These are phyloP conservation scores for Scolopax mira DNA, from an alignment of 2,113 vertebrate genomes.

Conservation along the genomic window DNA sequence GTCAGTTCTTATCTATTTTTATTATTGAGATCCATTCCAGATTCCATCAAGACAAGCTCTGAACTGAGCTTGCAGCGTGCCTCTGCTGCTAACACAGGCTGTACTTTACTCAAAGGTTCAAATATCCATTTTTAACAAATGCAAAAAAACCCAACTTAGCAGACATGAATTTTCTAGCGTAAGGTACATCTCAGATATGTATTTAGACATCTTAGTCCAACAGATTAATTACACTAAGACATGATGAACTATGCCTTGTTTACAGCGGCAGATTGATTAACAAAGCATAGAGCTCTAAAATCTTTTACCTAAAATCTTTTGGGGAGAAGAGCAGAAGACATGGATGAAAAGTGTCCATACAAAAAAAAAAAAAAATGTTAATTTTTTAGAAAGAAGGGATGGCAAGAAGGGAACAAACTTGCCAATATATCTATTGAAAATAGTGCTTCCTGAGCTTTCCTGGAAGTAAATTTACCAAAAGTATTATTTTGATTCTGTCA, in stretches of 20 bases:
- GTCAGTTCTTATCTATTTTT: neutral
- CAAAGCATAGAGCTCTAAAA: neutral
- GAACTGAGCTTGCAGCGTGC: neutral
- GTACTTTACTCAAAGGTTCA: neutral
- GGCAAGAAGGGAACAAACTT: neutral
- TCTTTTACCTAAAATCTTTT: neutral
- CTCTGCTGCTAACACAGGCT: neutral
- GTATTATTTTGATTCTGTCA: neutral
- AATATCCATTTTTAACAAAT: neutral
- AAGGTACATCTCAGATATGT: neutral
- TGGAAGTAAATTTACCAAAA: neutral
- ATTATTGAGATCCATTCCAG: neutral
- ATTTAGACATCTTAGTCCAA: neutral
- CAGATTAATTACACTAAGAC: neutral
- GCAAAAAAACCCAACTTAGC: neutral
- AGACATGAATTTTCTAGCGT: neutral
- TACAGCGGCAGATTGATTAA: neutral
- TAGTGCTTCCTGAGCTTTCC: neutral
- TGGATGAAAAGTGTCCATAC: neutral
- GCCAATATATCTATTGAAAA: neutral
- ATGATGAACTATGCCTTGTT: neutral
- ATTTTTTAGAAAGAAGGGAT: too few species aligned
- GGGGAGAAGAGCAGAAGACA: neutral
- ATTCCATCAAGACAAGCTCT: neutral
- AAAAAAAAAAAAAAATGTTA: neutral